phyloP scores from a whole-genome alignment of 2,113 vertebrate genomes.

The Dendropsophus ebraccatus region DNA sequence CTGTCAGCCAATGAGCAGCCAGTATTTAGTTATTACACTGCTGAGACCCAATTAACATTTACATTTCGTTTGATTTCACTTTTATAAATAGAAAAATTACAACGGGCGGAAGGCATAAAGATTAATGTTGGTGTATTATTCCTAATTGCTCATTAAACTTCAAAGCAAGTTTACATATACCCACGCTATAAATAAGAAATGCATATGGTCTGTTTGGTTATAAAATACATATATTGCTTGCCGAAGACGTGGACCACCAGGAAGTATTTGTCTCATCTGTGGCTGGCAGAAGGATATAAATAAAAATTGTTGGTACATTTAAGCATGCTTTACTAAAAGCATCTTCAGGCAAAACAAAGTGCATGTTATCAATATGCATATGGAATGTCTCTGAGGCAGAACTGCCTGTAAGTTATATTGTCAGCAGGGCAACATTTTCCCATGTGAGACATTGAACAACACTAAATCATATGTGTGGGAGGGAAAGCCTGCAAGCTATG shows the following conservation, averaged over 20 bases:
- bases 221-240: constrained; percentile 61
- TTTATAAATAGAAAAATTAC: not conserved
- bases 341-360: constrained; percentile 79
- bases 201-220: constrained; percentile 25
- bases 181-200: constrained; percentile 13
- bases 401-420: constrained; percentile 80
- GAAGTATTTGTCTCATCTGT: constrained; percentile 69
- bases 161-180: constrained; percentile 18
- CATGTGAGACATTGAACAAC: constrained; percentile 77
- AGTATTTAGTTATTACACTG: not conserved
- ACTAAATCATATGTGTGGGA: constrained; percentile 82
- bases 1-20: not conserved
- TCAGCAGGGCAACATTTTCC: constrained; percentile 81
- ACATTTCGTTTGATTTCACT: not conserved
- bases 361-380: constrained; percentile 83
- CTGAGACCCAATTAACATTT: constrained; percentile 10
- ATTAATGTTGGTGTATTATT: constrained; percentile 13
- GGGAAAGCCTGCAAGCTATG: constrained; percentile 75
- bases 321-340: constrained; percentile 78
- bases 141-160: constrained; percentile 9
- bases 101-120: not conserved
- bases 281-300: constrained; percentile 69
- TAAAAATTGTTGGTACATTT: constrained; percentile 75
- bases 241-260: constrained; percentile 65
- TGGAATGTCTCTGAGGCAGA: constrained; percentile 80